Evolutionary conservation across 2,888 invertebrate genomes (phyloP).

Genomic region (Tenthredo livida): DNA sequence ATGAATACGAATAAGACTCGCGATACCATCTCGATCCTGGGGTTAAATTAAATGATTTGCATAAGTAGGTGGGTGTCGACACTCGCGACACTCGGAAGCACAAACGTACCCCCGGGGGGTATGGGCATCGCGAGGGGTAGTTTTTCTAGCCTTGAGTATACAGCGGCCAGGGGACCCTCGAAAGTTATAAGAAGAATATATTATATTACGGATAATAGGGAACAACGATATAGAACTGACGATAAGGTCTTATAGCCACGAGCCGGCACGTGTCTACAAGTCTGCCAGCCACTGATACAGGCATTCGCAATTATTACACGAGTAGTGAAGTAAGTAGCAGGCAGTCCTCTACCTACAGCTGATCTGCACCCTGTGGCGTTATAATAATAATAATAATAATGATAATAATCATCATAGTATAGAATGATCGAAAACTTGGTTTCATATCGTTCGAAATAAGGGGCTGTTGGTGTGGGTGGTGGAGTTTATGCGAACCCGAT

Average conservation of each 20-base stretch:
- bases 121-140: neutral
- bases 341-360: neutral
- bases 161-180: constrained; percentile 49
- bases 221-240: constrained; percentile 64
- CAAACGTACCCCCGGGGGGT: constrained; percentile 64
- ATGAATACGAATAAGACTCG: constrained; percentile 77
- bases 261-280: constrained; percentile 70
- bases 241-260: constrained; percentile 69
- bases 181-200: constrained; percentile 74
- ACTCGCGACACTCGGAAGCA: constrained; percentile 78
- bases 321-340: constrained; percentile 50
- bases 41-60: constrained; percentile 79
- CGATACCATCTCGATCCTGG: constrained; percentile 76
- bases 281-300: constrained; percentile 73
- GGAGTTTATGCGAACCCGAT: neutral
- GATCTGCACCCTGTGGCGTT: neutral
- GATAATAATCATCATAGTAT: neutral
- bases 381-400: neutral
- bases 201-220: constrained; percentile 77
- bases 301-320: constrained; percentile 73
- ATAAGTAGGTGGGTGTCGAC: constrained; percentile 79
- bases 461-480: neutral
- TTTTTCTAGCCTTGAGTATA: neutral
- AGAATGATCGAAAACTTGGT: constrained; percentile 8
- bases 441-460: neutral